These are phyloP conservation scores for Stylophora pistillata DNA, from an alignment of 64 coral and sea anemone genomes.

Conservation along the genomic window DNA sequence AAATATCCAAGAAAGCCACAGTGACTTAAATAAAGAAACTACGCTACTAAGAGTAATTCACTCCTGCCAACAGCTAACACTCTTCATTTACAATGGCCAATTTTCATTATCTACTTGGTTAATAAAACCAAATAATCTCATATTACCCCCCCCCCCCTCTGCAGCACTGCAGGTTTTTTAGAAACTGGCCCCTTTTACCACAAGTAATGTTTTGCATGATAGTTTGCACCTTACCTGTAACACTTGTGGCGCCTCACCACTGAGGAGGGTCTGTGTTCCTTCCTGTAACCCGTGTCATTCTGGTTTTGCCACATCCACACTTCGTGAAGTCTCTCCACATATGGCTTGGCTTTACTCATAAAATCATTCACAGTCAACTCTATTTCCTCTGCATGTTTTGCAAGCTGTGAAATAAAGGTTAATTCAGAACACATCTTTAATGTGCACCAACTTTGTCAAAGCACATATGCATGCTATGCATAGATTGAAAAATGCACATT, in stretches of 20 bases:
- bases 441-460: no score
- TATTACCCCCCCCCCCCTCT: no score
- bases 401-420: conserved; percentile 43
- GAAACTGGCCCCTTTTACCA: background rate
- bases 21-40: no score
- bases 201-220: background rate
- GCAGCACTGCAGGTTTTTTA: background rate
- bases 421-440: background rate
- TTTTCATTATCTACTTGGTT: no score
- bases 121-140: no score
- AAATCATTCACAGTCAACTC: conserved; percentile 94
- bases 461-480: no score
- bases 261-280: conserved; percentile 88
- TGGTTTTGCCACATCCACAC: conserved; percentile 99
- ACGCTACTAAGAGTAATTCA: no score
- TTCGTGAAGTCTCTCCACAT: conserved; percentile 96
- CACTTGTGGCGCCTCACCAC: conserved; percentile 93
- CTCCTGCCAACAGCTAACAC: no score
- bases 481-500: no score
- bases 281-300: conserved; percentile 88
- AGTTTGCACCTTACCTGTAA: conserved; percentile 76
- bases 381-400: conserved; percentile 86
- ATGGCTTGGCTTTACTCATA: conserved; percentile 98
- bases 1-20: no score
- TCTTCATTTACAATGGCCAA: no score